Conservation (phyloP, 1,140 invertebrate species). For the Philotrypesis tridentata region DNA sequence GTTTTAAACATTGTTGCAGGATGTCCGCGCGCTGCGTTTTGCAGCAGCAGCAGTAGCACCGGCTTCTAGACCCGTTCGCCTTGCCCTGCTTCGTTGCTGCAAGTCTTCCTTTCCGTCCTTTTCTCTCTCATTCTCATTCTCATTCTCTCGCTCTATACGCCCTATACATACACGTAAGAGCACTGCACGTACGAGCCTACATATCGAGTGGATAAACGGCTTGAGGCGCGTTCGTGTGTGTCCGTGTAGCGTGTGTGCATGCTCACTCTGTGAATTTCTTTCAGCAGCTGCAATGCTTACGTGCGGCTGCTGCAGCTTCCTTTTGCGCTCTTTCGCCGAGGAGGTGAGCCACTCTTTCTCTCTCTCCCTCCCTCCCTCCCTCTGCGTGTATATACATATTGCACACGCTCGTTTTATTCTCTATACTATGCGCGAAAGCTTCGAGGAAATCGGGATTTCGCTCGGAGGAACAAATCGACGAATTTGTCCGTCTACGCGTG, state of each 20-base stretch:
- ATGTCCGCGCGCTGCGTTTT: background rate
- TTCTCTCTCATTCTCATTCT: slow-evolving; percentile 34
- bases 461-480: background rate
- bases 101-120: slow-evolving; percentile 13
- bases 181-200: background rate
- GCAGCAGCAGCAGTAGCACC: no score
- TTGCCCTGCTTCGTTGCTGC: background rate
- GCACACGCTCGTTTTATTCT: background rate
- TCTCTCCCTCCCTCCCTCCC: no score
- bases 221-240: background rate
- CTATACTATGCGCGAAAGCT: background rate
- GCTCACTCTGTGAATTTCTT: background rate
- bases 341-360: background rate
- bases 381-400: background rate
- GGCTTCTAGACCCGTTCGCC: background rate
- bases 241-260: background rate
- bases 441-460: background rate
- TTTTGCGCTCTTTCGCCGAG: background rate
- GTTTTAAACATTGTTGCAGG: background rate
- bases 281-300: background rate
- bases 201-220: slow-evolving; percentile 33
- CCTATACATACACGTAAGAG: background rate
- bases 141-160: background rate
- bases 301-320: background rate
- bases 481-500: background rate